These are phyloP conservation scores for Calephelis nemesis DNA, from an alignment of 1,140 invertebrate species.

Conservation along the genomic window DNA sequence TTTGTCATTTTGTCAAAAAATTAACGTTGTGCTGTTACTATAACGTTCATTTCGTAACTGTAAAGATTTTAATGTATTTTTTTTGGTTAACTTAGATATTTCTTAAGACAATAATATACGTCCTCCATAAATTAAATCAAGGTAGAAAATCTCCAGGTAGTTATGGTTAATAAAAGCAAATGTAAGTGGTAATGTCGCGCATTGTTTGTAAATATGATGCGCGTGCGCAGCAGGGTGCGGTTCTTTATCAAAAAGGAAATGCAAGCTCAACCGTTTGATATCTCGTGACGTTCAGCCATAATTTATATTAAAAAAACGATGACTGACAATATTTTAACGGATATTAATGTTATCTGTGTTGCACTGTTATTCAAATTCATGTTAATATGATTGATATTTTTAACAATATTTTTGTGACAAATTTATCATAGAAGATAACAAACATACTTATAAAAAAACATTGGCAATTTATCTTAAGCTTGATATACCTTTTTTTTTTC, in stretches of 20 bases:
- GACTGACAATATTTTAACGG: conserved; percentile 14
- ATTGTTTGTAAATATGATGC: conserved; percentile 72
- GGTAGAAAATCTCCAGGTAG: conserved; percentile 35
- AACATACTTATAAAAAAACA: no score
- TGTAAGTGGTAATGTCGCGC: conserved; percentile 46
- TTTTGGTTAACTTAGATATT: neutral
- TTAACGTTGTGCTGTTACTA: no score
- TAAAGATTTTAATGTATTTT: neutral
- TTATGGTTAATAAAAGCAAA: conserved; percentile 42
- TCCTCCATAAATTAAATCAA: neutral
- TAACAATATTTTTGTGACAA: neutral
- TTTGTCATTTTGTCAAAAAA: no score
- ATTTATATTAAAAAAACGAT: conserved; percentile 15
- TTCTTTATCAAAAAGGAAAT: conserved; percentile 39
- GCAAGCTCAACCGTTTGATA: conserved; percentile 35
- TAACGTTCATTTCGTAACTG: no score
- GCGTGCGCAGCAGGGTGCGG: conserved; percentile 52
- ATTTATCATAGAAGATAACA: no score
- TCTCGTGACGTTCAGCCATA: neutral
- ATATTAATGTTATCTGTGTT: conserved; percentile 15
- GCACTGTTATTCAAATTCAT: conserved; percentile 3
- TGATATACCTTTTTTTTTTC: no score
- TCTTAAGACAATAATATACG: neutral
- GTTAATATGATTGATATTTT: neutral
- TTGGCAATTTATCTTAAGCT: no score